Percentiles rank a stretch among this genome's conserved stretches.
phyloP scores from a whole-genome alignment of 2,797 vertebrate species.

The Myoxocephalus aenaeus region DNA sequence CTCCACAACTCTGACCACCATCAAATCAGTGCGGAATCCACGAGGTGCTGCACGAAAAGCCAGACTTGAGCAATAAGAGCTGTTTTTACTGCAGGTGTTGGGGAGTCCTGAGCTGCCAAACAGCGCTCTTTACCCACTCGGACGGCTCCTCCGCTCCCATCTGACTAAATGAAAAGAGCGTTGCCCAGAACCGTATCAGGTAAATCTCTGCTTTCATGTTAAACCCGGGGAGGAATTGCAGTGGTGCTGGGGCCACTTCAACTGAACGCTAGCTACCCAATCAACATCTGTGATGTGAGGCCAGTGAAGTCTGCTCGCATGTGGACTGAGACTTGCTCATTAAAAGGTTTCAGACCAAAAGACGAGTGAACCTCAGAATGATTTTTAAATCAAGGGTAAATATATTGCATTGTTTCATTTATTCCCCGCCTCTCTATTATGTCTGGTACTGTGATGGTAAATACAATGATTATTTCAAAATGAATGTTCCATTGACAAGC shows the following conservation, averaged over 20 bases:
- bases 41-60: slow-evolving; percentile 71
- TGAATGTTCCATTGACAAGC: neutral
- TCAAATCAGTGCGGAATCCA: slow-evolving; percentile 77
- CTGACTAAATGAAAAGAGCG: slow-evolving; percentile 34
- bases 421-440: neutral
- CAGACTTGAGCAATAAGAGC: slow-evolving; percentile 59
- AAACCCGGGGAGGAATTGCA: slow-evolving; percentile 41
- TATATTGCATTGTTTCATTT: neutral
- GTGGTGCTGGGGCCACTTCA: slow-evolving; percentile 43
- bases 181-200: slow-evolving; percentile 56
- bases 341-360: neutral
- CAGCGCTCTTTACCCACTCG: slow-evolving; percentile 43
- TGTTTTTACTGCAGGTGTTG: slow-evolving; percentile 72
- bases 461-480: neutral
- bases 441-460: neutral
- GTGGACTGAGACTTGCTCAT: slow-evolving; percentile 26
- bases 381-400: neutral
- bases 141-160: slow-evolving; percentile 25
- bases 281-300: slow-evolving; percentile 61
- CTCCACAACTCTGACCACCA: slow-evolving; percentile 74
- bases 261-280: slow-evolving; percentile 50
- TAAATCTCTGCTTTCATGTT: slow-evolving; percentile 49
- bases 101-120: slow-evolving; percentile 63
- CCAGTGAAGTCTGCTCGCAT: slow-evolving; percentile 53
- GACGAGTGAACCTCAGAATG: neutral